Percentiles rank a stretch among this genome's conserved stretches.
Evolutionary conservation across 2,797 vertebrate species (phyloP).

Genomic region (Pteronotus mesoamericanus): DNA sequence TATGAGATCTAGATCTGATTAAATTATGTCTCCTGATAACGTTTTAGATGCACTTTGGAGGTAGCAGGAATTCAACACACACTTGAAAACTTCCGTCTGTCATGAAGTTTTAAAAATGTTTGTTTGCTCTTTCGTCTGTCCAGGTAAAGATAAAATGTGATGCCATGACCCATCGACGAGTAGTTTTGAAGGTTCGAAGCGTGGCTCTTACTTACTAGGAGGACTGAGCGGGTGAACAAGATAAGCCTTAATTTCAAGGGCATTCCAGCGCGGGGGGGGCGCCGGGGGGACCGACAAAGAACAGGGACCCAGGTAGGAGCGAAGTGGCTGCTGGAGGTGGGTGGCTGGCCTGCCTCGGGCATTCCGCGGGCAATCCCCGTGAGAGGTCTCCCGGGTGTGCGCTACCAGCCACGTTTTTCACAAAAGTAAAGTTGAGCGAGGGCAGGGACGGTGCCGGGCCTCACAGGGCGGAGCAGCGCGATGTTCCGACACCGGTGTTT

Average conservation of each 20-base stretch:
- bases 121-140: background rate
- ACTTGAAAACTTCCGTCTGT: background rate
- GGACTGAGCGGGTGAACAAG: background rate
- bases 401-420: background rate
- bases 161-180: background rate
- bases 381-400: accelerated
- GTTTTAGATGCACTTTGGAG: background rate
- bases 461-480: no score
- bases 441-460: background rate
- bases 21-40: background rate
- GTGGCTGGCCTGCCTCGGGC: background rate
- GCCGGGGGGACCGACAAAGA: accelerated
- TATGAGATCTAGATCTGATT: background rate
- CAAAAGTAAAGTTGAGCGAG: background rate
- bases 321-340: background rate
- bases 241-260: background rate
- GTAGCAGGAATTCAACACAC: background rate
- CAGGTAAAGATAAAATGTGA: background rate
- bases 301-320: background rate
- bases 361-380: background rate
- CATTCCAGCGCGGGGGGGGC: background rate
- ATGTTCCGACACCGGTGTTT: background rate
- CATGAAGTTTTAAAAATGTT: background rate
- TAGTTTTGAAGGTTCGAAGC: background rate
- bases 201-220: background rate